A percentile compares a stretch with the other conserved stretches of the same genome.
These are phyloP conservation scores for Acronicta alni DNA, from an alignment of 2,888 invertebrate species.

Conservation along the genomic window DNA sequence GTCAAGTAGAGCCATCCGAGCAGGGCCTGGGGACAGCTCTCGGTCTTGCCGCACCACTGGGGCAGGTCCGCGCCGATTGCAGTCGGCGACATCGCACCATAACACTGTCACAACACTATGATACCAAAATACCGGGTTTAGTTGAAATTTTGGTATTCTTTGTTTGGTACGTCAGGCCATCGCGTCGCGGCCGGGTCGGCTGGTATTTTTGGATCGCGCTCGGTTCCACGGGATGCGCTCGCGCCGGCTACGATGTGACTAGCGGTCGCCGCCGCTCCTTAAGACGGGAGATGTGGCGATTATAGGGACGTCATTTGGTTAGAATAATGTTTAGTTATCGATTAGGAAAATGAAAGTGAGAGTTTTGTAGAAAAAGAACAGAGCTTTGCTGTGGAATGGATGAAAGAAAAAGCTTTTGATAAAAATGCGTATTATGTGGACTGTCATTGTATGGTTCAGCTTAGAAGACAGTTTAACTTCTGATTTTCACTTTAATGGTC, in stretches of 20 bases:
- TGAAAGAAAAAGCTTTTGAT: no score
- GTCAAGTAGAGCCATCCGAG: conserved; percentile 84
- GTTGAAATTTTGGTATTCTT: conserved; percentile 44
- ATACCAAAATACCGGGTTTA: conserved; percentile 22
- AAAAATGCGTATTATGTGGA: no score
- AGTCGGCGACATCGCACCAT: conserved; percentile 83
- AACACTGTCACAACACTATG: conserved; percentile 51
- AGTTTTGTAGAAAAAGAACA: neutral
- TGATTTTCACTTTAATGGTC: no score
- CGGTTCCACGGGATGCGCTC: conserved; percentile 77
- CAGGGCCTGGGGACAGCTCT: conserved; percentile 78
- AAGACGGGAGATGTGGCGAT: conserved; percentile 80
- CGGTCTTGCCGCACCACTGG: conserved; percentile 83
- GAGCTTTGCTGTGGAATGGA: neutral
- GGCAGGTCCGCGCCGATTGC: conserved; percentile 82
- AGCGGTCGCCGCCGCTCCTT: conserved; percentile 79
- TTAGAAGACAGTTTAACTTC: no score
- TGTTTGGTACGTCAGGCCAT: conserved; percentile 70
- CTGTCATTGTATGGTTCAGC: no score
- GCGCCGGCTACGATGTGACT: conserved; percentile 81
- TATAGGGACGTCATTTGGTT: conserved; percentile 66
- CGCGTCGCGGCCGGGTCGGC: conserved; percentile 71
- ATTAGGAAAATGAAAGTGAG: conserved; percentile 15
- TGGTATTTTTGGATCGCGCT: conserved; percentile 80
- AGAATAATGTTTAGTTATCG: conserved; percentile 31